Conservation (phyloP, 2,888 invertebrate species). For the Phalangium opilio region DNA sequence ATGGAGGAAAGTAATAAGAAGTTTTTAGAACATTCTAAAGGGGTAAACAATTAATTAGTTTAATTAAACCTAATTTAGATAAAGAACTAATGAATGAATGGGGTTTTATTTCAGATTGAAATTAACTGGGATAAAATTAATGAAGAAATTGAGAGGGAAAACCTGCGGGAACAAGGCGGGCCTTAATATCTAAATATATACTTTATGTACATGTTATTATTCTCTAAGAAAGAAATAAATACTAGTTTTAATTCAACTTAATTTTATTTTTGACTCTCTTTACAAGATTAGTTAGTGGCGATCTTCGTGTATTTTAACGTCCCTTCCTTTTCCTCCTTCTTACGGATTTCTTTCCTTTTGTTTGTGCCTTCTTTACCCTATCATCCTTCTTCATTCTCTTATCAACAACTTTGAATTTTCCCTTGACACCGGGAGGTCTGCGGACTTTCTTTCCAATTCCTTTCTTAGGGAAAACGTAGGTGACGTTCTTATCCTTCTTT, state of each 20-base stretch:
- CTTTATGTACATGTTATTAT: no score
- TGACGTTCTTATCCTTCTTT: constrained; percentile 68
- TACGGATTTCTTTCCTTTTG: background rate
- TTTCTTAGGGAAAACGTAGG: constrained; percentile 88
- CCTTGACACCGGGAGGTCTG: constrained; percentile 75
- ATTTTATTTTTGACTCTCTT: no score
- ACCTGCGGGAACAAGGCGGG: background rate
- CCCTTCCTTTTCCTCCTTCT: no score
- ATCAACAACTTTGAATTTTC: constrained; percentile 88
- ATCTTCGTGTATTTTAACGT: no score
- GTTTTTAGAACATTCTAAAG: constrained; percentile 13
- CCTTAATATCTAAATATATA: background rate
- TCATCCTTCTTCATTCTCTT: constrained; percentile 86
- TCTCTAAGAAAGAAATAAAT: no score
- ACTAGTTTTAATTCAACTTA: no score
- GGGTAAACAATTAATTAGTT: constrained; percentile 13
- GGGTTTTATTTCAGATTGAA: constrained; percentile 7
- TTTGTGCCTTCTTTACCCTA: constrained; percentile 17
- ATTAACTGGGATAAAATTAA: constrained; percentile 14
- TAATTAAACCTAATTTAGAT: background rate
- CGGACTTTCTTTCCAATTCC: constrained; percentile 55
- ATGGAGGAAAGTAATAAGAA: constrained; percentile 28
- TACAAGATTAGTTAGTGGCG: no score
- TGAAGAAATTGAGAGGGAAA: constrained; percentile 15
- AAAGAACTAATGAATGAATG: background rate